Conservation (phyloP, 2,888 invertebrate species). For the Orthonychiurus folsomi region DNA sequence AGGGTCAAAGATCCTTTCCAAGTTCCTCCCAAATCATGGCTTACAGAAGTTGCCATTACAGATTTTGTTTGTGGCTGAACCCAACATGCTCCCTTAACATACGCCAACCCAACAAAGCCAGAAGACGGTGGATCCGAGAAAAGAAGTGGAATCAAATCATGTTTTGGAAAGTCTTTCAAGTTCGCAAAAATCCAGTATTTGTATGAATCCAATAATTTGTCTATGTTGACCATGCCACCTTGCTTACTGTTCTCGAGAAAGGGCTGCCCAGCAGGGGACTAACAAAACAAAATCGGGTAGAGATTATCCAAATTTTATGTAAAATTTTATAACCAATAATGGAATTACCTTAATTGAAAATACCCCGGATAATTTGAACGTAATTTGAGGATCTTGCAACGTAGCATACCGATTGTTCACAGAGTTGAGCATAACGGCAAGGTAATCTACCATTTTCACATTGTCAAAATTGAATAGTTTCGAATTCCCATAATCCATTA, state of each 20-base stretch:
- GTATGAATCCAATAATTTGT: slow-evolving; percentile 6
- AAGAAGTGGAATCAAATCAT: slow-evolving; percentile 5
- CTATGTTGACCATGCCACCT: background rate
- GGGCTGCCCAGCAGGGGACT: background rate
- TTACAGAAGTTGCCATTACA: background rate
- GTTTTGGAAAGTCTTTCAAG: background rate
- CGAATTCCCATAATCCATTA: slow-evolving; percentile 11
- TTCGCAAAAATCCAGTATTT: slow-evolving; percentile 2
- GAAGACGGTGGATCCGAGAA: background rate
- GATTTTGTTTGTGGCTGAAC: background rate
- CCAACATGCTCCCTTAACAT: slow-evolving; percentile 1
- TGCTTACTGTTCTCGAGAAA: slow-evolving; percentile 2
- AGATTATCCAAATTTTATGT: background rate
- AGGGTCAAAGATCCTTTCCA: slow-evolving; percentile 1
- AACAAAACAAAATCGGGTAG: background rate
- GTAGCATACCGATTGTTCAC: slow-evolving; percentile 10
- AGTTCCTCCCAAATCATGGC: background rate
- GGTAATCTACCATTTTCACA: slow-evolving; percentile 8
- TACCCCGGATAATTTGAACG: slow-evolving; percentile 6
- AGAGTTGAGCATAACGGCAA: slow-evolving; percentile 5
- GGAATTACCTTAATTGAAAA: background rate
- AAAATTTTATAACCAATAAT: no score
- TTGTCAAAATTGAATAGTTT: slow-evolving; percentile 2
- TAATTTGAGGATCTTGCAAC: slow-evolving; percentile 2
- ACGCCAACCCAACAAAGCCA: background rate